Percentiles rank a stretch among this genome's conserved stretches.
phyloP scores from a whole-genome alignment of 2,888 invertebrate genomes.

The Pardosa pseudoannulata region DNA sequence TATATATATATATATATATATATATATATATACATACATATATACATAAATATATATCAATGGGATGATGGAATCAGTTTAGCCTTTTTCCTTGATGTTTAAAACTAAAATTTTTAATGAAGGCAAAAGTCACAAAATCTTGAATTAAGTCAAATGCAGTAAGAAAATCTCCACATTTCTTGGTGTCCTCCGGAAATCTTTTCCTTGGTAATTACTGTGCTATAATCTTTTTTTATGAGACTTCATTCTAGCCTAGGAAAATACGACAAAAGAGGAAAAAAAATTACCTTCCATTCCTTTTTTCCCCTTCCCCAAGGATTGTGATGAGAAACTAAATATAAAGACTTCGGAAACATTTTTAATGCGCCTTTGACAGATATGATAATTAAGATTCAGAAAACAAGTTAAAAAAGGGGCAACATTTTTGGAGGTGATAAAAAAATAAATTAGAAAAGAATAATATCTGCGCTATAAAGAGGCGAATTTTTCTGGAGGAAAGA shows the following conservation, averaged over 20 bases:
- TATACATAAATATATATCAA: too few relatives aligned
- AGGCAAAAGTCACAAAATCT: too few relatives aligned
- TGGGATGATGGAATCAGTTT: too few relatives aligned
- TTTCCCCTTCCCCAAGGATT: not conserved
- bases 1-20: too few relatives aligned
- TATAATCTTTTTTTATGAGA: not conserved
- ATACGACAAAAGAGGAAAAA: not conserved
- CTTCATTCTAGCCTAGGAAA: not conserved
- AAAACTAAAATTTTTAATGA: too few relatives aligned
- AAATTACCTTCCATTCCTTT: not conserved
- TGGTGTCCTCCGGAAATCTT: not conserved
- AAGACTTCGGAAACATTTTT: not conserved
- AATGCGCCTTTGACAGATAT: conserved; percentile 5
- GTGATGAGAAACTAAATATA: not conserved
- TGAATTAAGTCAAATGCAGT: too few relatives aligned
- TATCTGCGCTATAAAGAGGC: not conserved
- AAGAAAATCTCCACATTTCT: too few relatives aligned
- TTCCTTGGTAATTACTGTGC: not conserved
- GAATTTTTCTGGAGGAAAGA: not conserved
- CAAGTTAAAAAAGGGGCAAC: not conserved
- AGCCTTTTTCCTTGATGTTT: too few relatives aligned
- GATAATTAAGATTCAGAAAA: not conserved
- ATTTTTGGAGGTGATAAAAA: not conserved
- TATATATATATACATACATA: too few relatives aligned
- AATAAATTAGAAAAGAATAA: not conserved